These are phyloP conservation scores for Muscicapa comitata DNA, from an alignment of 2,797 vertebrate species.

Conservation along the genomic window DNA sequence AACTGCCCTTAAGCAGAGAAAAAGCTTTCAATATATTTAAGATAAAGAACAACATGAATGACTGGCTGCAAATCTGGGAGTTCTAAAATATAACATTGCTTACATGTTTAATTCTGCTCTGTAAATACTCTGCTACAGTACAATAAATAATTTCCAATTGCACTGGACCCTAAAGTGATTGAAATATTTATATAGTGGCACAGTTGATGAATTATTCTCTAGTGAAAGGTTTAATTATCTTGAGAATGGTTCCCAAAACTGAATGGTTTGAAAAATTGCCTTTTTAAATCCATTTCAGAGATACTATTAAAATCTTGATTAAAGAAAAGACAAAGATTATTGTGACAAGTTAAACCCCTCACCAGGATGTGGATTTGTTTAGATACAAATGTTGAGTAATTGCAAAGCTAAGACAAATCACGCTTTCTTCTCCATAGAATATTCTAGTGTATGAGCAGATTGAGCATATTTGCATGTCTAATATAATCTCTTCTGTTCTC, in stretches of 20 bases:
- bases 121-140: conserved; percentile 5
- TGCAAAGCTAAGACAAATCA: neutral
- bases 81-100: neutral
- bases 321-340: neutral
- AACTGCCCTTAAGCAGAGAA: neutral
- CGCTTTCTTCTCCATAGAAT: neutral
- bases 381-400: neutral
- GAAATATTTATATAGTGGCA: conserved; percentile 35
- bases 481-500: neutral
- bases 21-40: neutral
- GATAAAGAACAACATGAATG: neutral
- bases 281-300: neutral
- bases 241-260: conserved; percentile 14
- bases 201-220: conserved; percentile 28
- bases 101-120: neutral
- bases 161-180: conserved; percentile 52
- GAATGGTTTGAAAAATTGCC: conserved; percentile 41
- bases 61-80: neutral
- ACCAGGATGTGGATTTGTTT: neutral
- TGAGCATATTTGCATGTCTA: conserved; percentile 10
- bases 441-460: neutral
- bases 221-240: conserved; percentile 48
- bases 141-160: conserved; percentile 55
- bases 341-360: neutral
- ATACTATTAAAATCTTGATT: neutral